Conservation (phyloP, 2,797 vertebrate species). For the Pogonophryne albipinna region DNA sequence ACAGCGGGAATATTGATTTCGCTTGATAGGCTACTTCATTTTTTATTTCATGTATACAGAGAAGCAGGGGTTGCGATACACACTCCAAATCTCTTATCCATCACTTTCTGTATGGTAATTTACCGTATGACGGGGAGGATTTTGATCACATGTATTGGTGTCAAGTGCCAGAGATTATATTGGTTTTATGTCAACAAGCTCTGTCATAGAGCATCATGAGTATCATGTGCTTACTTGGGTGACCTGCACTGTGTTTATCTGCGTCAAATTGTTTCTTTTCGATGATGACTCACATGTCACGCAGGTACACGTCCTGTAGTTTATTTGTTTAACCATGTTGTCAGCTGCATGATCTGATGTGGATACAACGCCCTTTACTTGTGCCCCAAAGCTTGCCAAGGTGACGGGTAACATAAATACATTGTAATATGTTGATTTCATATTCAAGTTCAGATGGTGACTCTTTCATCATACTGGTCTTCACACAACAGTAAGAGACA, state of each 20-base stretch:
- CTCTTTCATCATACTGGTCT: not conserved
- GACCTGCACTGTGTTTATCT: constrained; percentile 1
- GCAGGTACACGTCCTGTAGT: constrained; percentile 12
- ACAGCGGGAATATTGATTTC: not conserved
- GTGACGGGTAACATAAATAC: not conserved
- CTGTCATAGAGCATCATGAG: not conserved
- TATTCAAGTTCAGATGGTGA: not conserved
- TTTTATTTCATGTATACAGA: not conserved
- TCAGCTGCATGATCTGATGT: not conserved
- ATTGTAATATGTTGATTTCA: not conserved
- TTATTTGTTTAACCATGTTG: not conserved
- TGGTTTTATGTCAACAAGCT: not conserved
- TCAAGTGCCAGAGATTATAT: not conserved
- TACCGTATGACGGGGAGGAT: not conserved
- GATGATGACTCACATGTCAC: constrained; percentile 45
- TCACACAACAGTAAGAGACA: not conserved
- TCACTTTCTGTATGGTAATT: not conserved
- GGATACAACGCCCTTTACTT: constrained; percentile 10
- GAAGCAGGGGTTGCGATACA: not conserved
- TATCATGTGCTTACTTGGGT: not conserved
- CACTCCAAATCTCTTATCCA: not conserved
- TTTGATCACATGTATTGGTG: not conserved
- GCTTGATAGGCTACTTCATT: not conserved
- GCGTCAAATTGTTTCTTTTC: constrained; percentile 34
- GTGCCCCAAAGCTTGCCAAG: not conserved